These are phyloP conservation scores for Allochrocebus solatus DNA, from an alignment of 2,797 vertebrate genomes.

Conservation along the genomic window DNA sequence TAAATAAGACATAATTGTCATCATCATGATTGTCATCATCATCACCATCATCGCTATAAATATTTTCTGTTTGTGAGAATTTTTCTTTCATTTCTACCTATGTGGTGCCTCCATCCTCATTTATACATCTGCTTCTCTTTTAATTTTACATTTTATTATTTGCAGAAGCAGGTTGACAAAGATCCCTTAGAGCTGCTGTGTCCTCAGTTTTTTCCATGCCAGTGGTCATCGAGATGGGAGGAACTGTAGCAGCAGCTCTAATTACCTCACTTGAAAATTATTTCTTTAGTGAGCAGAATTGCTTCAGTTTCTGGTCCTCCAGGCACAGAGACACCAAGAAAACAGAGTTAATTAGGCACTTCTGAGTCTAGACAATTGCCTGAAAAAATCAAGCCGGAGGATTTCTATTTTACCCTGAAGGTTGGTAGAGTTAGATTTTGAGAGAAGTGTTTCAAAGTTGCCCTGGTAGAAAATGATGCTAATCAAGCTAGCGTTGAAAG, in stretches of 20 bases:
- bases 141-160: slow-evolving; percentile 9
- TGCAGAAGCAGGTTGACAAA: neutral
- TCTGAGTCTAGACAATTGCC: slow-evolving; percentile 45
- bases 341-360: slow-evolving; percentile 67
- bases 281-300: slow-evolving; percentile 45
- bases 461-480: slow-evolving; percentile 31
- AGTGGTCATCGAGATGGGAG: neutral
- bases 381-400: slow-evolving; percentile 31
- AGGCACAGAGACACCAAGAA: slow-evolving; percentile 48
- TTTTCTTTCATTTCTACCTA: neutral
- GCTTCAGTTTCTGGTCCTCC: slow-evolving; percentile 49
- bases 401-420: slow-evolving; percentile 58
- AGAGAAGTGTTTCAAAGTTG: slow-evolving; percentile 28
- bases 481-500: slow-evolving; percentile 51
- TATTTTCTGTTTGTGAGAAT: neutral
- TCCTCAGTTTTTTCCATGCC: neutral
- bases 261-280: slow-evolving; percentile 48
- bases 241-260: neutral
- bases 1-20: neutral
- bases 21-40: neutral
- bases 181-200: neutral
- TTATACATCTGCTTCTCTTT: neutral
- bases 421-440: slow-evolving; percentile 13
- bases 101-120: neutral
- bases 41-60: neutral